Percentiles rank a stretch among this genome's conserved stretches.
phyloP scores from a whole-genome alignment of 2,113 vertebrate genomes.

The Probosciger aterrimus region DNA sequence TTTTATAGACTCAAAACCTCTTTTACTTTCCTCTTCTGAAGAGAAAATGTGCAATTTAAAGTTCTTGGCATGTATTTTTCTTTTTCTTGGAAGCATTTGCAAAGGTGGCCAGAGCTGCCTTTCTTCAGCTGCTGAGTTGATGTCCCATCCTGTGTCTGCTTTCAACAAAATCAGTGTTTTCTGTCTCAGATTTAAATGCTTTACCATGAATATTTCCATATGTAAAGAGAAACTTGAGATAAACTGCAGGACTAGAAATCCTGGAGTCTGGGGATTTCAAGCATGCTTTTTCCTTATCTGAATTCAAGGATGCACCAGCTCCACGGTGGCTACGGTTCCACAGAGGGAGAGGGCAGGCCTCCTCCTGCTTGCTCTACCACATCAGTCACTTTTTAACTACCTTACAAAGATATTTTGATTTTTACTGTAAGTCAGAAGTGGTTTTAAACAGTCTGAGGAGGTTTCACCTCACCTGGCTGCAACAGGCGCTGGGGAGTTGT shows the following conservation, averaged over 20 bases:
- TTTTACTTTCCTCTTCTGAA: background rate
- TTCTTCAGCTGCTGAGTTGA: background rate
- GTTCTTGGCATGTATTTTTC: background rate
- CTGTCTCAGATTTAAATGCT: background rate
- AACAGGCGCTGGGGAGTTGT: background rate
- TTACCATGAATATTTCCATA: conserved; percentile 8
- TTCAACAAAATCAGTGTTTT: background rate
- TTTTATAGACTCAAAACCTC: background rate
- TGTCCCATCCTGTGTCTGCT: background rate
- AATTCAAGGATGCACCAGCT: background rate
- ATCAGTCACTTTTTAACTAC: background rate
- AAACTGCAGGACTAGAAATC: background rate
- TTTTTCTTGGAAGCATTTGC: background rate
- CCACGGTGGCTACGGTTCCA: background rate
- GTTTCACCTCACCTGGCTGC: background rate
- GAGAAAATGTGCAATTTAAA: background rate
- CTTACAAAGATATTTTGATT: background rate
- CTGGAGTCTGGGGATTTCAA: background rate
- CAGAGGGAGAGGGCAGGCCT: background rate
- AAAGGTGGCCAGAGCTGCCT: background rate
- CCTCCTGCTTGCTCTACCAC: background rate
- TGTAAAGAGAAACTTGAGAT: conserved; percentile 15
- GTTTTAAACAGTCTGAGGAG: background rate
- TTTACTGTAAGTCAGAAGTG: background rate
- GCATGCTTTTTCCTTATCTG: background rate